Base-by-base conservation (phyloP, 2,888 invertebrate genomes). In the Thera obeliscata region DNA sequence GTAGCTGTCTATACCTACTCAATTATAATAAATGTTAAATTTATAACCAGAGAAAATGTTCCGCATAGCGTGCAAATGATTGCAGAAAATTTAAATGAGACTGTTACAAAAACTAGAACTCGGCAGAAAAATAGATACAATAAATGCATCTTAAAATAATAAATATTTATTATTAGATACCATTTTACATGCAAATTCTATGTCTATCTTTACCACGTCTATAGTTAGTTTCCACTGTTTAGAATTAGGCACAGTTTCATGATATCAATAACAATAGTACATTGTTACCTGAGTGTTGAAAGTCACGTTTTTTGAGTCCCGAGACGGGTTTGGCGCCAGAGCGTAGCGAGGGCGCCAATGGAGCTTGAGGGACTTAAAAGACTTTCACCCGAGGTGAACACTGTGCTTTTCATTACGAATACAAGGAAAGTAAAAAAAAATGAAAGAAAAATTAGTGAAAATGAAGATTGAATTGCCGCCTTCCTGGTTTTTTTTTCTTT, bases 41-140 rank as follows among this genome's bases (percentile, higher is more conserved):
- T 50, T 12, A 50, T 7, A 50, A 22, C 22, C 5, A 8, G 12
- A 22, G 22, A 7, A 50, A 50, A 50, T 50, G 50, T 50, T 50
- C 50, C 50, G 50, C 50, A 50, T 50, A 22, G 50, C 50, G 50
- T 50, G 50, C 50, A 50, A 50, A 54, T 54, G 54, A 9, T 9
- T 54, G 33, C 35, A 54, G 54, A 54, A 52, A 52, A 54, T 54
- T 54, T 1, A 54, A 46, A 35, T 9, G 35, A 54, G 54, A 35
- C 54, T 33, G 12, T 6, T 33, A 35, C 22, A 22, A 50, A 49
- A n/a, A 50, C 50, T 50, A 22, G 50, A 22, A 22, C 22, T 50
- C 50, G 6, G 9, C 22, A 46, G 43, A 7, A 9, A 7, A 46
- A 46, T 46, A 8, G 7, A 46, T 46, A 46, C 43, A 46, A 46